Evolutionary conservation across 2,797 vertebrate genomes (phyloP), one percentile per base, ranked within the genome.

Genomic region (Helostoma temminkii): DNA sequence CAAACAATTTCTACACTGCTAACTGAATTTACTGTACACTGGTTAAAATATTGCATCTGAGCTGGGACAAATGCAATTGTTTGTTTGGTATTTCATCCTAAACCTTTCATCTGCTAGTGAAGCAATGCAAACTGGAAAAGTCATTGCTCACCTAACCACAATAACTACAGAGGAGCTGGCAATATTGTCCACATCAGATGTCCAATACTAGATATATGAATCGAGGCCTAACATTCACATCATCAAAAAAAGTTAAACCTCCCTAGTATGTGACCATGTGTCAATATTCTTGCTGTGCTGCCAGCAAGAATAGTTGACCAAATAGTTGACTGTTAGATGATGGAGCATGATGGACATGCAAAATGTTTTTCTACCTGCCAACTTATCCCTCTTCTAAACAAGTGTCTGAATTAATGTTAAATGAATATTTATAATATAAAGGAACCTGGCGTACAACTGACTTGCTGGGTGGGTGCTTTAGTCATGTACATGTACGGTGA

Each of bases 111-210:
- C 37, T 52, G 39, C 1, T 15, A 36, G 21, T 1, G 5, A 25
- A 34, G 41, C 49, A 54, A 14, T 39, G 16, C 22, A 43, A 54
- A 58, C n/a, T 32, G 30, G 11, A 45, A 47, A 62, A 55, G 19
- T 34, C 30, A 56, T 61, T 9, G 24, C n/a, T 53, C 10, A 49
- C 1, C n/a, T 6, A 16, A 41, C 5, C 55, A 41, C 7, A 62
- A 2, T 9, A 49, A 15, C 9, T 9, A 11, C 18, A 24, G 21
- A 52, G 15, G 22, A 47, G 16, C 58, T 28, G 11, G 37, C 4
- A n/a, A 11, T 46, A 7, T 19, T 47, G 45, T 21, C 37, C n/a
- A 21, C 21, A 47, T 43, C 26, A 22, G 11, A 24, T 11, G n/a
- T 12, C 55, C 14, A 3, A n/a, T 34, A 34, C 16, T 21, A 25